A percentile compares a stretch with the other conserved stretches of the same genome.
phyloP scores from a whole-genome alignment of 2,888 invertebrate species.

The Dryadula phaetusa region DNA sequence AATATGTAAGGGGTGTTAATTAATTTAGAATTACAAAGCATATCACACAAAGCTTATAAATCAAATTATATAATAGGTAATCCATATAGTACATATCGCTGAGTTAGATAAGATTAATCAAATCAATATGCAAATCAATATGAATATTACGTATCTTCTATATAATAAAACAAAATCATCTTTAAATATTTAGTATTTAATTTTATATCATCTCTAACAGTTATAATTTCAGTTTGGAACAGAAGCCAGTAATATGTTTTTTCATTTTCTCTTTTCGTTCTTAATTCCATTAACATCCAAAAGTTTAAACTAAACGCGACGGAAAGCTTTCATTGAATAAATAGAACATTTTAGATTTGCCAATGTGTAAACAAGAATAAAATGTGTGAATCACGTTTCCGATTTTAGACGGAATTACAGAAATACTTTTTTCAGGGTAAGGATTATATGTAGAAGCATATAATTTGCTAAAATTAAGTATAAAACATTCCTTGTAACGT shows the following conservation, averaged over 20 bases:
- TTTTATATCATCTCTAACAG: too few species aligned
- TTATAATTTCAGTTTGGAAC: too few species aligned
- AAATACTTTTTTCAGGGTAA: neutral
- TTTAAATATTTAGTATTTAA: too few species aligned
- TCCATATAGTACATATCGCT: neutral
- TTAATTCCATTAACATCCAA: constrained; percentile 22
- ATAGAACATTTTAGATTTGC: constrained; percentile 41
- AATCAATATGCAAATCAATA: neutral
- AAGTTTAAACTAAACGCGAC: constrained; percentile 24
- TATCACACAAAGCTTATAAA: neutral
- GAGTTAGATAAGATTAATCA: neutral
- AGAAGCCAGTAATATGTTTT: too few species aligned
- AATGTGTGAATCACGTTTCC: constrained; percentile 17
- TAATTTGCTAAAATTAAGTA: too few species aligned
- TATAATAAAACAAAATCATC: too few species aligned
- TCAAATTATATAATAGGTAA: neutral
- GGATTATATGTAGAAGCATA: too few species aligned
- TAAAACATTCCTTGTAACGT: too few species aligned
- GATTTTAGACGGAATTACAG: constrained; percentile 7
- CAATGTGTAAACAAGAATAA: constrained; percentile 35
- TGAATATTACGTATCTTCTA: too few species aligned
- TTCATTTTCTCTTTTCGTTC: neutral
- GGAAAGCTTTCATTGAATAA: constrained; percentile 34
- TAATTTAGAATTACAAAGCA: neutral
- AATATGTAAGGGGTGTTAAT: neutral